Evolutionary conservation across 2,888 invertebrate genomes (phyloP), one percentile per base, ranked within the genome.

Genomic region (Plagodis pulveraria): DNA sequence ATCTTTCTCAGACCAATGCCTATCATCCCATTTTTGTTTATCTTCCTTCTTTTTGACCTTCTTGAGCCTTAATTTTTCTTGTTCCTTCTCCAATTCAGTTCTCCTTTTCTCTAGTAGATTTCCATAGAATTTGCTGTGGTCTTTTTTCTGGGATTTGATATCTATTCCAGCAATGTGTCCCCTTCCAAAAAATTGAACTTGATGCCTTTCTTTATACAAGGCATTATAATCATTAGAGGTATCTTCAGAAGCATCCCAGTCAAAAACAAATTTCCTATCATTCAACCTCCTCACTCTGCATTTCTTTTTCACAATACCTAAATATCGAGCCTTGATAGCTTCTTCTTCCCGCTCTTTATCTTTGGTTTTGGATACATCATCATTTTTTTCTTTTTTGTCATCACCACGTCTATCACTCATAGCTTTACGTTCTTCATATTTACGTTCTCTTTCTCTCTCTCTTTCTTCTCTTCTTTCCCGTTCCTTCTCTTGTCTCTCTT

Each of bases 201-300:
- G 98, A 89, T 99, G 99, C 50, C 97, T 94, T 73, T 99, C 98
- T 86, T 99, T 99, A 80, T 99, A 99, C 32, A 99, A 92, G 62
- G 96, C 95, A 86, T 99, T 99, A 80, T 99, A 99, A 93, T 99
- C 99, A 64, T 96, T 96, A 4, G 99, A 98, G 0, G 99, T 99
- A 79, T 99, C 99, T 87, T 99, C 99, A 0, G 97, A 97, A 0
- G 98, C 99, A 91, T 99, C 99, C 99, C 99, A 99, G 88, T 99
- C 99, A 87, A 99, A 99, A 0, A 99, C 99, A 93, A 99, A 99
- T 90, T 99, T 99, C 11, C 99, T 94, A 82, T 99, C 99, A 89
- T 99, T 99, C 44, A 99, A 91, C 63, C 99, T 94, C 12, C 99
- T 93, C 0, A 99, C 98, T 58, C 99, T 93, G 10, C 99, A 94